A percentile compares a stretch with the other conserved stretches of the same genome.
Evolutionary conservation across 2,113 vertebrate species (phyloP).

Genomic region (Dicrurus megarhynchus): DNA sequence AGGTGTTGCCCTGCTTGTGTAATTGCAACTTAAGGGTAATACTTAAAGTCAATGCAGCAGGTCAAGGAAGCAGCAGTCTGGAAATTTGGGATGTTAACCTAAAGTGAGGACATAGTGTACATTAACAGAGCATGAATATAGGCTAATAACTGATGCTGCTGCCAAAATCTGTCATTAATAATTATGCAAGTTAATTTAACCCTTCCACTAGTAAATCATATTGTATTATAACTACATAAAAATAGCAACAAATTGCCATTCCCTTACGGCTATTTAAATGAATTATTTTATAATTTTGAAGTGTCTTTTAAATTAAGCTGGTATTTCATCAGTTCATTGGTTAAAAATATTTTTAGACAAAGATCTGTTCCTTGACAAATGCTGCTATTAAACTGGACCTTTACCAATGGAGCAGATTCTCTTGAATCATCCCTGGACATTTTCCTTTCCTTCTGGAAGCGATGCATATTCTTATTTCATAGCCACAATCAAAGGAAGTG

Average conservation of each 20-base stretch:
- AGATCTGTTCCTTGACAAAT: neutral
- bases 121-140: neutral
- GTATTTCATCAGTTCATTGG: neutral
- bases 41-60: neutral
- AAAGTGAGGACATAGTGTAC: neutral
- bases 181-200: neutral
- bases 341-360: conserved; percentile 14
- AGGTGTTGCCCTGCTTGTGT: neutral
- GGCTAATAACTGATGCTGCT: neutral
- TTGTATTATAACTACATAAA: neutral
- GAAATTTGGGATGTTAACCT: neutral
- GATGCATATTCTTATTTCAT: neutral
- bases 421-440: neutral
- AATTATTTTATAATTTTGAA: neutral
- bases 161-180: neutral
- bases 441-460: neutral
- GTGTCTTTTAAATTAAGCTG: neutral
- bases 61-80: neutral
- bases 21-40: neutral
- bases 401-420: neutral
- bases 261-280: neutral
- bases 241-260: neutral
- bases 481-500: neutral
- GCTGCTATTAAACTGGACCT: neutral
- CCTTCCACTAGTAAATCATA: neutral